Evolutionary conservation across 2,888 invertebrate genomes (phyloP).

Genomic region (Boloria euphrosyne): DNA sequence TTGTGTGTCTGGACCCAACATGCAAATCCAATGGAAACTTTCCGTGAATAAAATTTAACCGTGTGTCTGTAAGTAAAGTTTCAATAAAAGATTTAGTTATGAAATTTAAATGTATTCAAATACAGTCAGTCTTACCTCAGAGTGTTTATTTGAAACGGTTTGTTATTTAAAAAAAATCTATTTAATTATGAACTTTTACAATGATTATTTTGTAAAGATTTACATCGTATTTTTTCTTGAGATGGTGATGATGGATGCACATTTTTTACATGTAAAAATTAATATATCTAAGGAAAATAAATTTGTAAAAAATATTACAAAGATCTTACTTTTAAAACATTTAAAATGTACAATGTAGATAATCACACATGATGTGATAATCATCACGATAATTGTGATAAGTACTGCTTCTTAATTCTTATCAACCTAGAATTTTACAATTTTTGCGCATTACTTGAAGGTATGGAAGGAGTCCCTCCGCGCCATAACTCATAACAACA

Average conservation of each 20-base stretch:
- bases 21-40: slow-evolving; percentile 12
- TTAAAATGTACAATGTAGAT: too few relatives aligned
- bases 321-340: too few relatives aligned
- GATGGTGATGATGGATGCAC: too few relatives aligned
- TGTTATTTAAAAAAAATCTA: neutral
- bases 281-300: too few relatives aligned
- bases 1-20: slow-evolving; percentile 3
- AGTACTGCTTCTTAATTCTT: too few relatives aligned
- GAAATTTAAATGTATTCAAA: slow-evolving; percentile 19
- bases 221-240: too few relatives aligned
- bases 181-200: too few relatives aligned
- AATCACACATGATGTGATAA: too few relatives aligned
- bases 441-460: slow-evolving; percentile 75
- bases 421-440: too few relatives aligned
- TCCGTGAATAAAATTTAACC: slow-evolving; percentile 10
- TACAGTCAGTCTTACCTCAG: neutral
- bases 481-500: slow-evolving; percentile 96
- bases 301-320: too few relatives aligned
- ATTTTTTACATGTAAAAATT: too few relatives aligned
- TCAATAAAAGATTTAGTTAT: slow-evolving; percentile 32
- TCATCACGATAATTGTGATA: neutral
- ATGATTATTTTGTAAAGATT: too few relatives aligned
- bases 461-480: slow-evolving; percentile 96
- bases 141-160: neutral
- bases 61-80: slow-evolving; percentile 17